These are phyloP conservation scores for Australoheros scitulus DNA, from an alignment of 2,113 vertebrate genomes.

Conservation along the genomic window DNA sequence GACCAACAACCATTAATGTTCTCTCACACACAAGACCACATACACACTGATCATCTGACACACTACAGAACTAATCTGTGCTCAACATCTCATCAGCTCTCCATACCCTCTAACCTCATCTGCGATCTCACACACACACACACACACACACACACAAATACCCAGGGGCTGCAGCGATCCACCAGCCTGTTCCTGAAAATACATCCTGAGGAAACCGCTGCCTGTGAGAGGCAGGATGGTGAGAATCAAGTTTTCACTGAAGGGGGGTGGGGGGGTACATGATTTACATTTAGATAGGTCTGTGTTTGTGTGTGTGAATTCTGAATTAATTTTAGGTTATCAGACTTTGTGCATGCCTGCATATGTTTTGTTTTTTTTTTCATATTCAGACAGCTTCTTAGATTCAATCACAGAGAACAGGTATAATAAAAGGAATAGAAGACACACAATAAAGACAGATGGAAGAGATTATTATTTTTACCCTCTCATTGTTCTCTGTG, in stretches of 20 bases:
- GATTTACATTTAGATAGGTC: constrained; percentile 78
- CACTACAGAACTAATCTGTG: constrained; percentile 55
- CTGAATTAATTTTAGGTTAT: constrained; percentile 26
- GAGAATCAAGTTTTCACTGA: constrained; percentile 44
- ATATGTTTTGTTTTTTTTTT: neutral
- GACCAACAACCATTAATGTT: constrained; percentile 38
- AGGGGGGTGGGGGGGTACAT: constrained; percentile 26
- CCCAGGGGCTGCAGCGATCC: constrained; percentile 38
- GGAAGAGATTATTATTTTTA: neutral
- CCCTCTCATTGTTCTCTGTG: neutral
- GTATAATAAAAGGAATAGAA: neutral
- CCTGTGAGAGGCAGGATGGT: constrained; percentile 29
- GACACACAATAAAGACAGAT: neutral
- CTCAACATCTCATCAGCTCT: constrained; percentile 63
- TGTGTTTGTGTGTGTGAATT: constrained; percentile 37
- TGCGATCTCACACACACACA: neutral
- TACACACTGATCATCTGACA: constrained; percentile 48
- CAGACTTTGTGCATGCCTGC: neutral
- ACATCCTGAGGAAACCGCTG: constrained; percentile 55
- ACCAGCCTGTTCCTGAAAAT: constrained; percentile 47
- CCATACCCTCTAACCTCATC: constrained; percentile 52
- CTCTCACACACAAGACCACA: neutral
- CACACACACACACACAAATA: constrained; percentile 11
- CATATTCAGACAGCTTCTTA: neutral
- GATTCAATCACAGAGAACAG: constrained; percentile 8